Conservation (phyloP, 2,888 invertebrate species). For the Saturnia pavonia region DNA sequence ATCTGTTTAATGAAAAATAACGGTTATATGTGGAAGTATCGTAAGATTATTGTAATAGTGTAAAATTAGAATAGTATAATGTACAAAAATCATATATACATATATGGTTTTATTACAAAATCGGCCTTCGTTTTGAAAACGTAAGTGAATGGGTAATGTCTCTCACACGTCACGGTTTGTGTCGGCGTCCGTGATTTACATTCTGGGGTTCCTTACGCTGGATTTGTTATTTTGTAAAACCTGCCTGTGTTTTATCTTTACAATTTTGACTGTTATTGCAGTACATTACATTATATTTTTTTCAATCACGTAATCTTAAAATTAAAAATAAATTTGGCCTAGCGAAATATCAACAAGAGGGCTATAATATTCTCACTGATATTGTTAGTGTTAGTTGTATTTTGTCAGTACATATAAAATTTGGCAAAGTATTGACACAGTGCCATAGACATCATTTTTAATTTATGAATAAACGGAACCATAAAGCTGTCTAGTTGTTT, state of each 20-base stretch:
- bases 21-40: neutral
- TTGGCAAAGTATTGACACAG: too few relatives aligned
- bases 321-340: too few relatives aligned
- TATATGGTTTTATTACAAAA: constrained; percentile 3
- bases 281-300: too few relatives aligned
- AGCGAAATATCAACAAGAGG: too few relatives aligned
- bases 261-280: too few relatives aligned
- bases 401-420: too few relatives aligned
- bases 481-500: neutral
- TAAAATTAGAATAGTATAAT: neutral
- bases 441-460: too few relatives aligned
- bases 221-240: constrained; percentile 17
- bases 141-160: neutral
- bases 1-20: too few relatives aligned
- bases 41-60: neutral
- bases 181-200: neutral
- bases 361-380: too few relatives aligned
- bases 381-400: too few relatives aligned
- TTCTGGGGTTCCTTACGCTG: constrained; percentile 15
- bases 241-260: too few relatives aligned
- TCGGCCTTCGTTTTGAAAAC: constrained; percentile 11
- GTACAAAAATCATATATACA: neutral
- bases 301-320: too few relatives aligned
- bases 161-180: neutral
- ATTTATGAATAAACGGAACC: constrained; percentile 2